Percentiles rank a stretch among this genome's conserved stretches.
Evolutionary conservation across 2,113 vertebrate species (phyloP).

Genomic region (Caranx ignobilis): DNA sequence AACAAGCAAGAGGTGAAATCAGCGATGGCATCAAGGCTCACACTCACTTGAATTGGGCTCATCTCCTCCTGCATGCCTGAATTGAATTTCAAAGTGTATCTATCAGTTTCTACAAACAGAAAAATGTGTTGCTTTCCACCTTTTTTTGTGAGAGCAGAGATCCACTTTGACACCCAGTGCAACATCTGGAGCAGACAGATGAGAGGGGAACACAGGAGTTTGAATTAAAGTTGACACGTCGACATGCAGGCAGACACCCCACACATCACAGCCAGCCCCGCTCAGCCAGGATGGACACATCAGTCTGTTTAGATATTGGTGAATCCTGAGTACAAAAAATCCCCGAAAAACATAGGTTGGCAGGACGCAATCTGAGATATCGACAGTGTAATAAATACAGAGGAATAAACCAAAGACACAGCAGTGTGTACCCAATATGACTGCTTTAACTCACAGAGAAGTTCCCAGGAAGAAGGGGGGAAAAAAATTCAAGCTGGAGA

Average conservation of each 20-base stretch:
- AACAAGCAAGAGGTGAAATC: slow-evolving; percentile 61
- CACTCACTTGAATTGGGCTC: slow-evolving; percentile 64
- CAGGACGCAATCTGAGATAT: slow-evolving; percentile 68
- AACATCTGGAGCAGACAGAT: slow-evolving; percentile 83
- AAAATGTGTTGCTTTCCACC: slow-evolving; percentile 75
- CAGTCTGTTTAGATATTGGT: slow-evolving; percentile 73
- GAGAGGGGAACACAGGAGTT: slow-evolving; percentile 78
- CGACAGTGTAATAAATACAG: slow-evolving; percentile 72
- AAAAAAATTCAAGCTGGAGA: slow-evolving; percentile 43
- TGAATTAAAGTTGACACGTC: slow-evolving; percentile 80
- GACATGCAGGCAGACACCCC: slow-evolving; percentile 74
- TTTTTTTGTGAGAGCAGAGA: slow-evolving; percentile 57
- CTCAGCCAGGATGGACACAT: slow-evolving; percentile 68
- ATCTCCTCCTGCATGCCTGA: slow-evolving; percentile 64
- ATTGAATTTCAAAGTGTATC: slow-evolving; percentile 79
- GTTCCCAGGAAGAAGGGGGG: slow-evolving; percentile 57
- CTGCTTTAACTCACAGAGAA: slow-evolving; percentile 65
- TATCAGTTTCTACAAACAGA: slow-evolving; percentile 80
- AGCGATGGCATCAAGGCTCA: slow-evolving; percentile 62
- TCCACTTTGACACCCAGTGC: slow-evolving; percentile 76
- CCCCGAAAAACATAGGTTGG: slow-evolving; percentile 11
- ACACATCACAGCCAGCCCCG: slow-evolving; percentile 66
- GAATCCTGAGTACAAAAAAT: slow-evolving; percentile 47
- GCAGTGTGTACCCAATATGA: slow-evolving; percentile 66
- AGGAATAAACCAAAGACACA: slow-evolving; percentile 65